phyloP scores from a whole-genome alignment of 2,113 vertebrate species.

The Bettongia penicillata region DNA sequence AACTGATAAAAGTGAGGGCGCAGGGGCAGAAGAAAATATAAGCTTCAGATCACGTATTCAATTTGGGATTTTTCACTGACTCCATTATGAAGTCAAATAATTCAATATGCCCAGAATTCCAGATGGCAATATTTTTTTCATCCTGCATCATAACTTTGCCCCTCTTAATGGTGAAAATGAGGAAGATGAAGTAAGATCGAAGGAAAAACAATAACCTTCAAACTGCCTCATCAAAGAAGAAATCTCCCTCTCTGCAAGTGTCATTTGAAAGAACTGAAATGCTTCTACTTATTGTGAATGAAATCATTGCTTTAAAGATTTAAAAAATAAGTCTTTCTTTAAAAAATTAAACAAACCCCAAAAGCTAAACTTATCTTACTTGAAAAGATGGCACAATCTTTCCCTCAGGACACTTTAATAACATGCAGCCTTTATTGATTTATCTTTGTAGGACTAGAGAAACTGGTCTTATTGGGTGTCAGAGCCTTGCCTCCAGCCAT shows the following conservation, averaged over 20 bases:
- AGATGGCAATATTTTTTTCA: not conserved
- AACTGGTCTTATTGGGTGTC: not conserved
- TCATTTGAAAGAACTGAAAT: not conserved
- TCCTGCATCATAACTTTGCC: not conserved
- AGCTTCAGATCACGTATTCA: not conserved
- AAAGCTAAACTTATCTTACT: not conserved
- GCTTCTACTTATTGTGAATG: not conserved
- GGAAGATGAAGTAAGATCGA: not conserved
- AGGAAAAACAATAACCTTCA: not conserved
- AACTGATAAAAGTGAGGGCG: not conserved
- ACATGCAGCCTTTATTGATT: not conserved
- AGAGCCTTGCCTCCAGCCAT: not conserved
- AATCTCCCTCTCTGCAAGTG: not conserved
- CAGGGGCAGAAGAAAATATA: not conserved
- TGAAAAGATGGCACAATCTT: not conserved
- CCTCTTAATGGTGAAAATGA: not conserved
- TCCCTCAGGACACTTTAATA: conserved; percentile 7
- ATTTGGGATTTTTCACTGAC: not conserved
- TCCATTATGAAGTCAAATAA: not conserved
- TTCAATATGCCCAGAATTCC: not conserved
- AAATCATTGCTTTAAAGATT: conserved; percentile 31
- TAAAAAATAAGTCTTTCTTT: conserved; percentile 18
- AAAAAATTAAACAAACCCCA: not conserved
- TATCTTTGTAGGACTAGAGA: not conserved
- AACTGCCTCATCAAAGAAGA: not conserved